Conservation (phyloP, 2,888 invertebrate genomes). For the Torymus tubicola region DNA sequence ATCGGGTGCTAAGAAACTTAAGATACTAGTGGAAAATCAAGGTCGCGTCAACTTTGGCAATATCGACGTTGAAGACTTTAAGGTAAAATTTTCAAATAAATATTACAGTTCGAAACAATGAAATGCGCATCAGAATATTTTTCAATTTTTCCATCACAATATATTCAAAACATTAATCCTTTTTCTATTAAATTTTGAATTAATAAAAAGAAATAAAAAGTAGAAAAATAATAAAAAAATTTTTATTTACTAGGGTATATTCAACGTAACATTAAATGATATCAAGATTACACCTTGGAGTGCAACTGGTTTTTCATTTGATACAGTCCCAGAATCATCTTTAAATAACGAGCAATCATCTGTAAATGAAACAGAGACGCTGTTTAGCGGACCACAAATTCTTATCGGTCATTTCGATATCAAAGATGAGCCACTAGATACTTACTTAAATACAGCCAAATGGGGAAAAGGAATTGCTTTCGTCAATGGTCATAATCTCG, state of each 20-base stretch:
- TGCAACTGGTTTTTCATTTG: slow-evolving; percentile 62
- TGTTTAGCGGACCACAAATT: slow-evolving; percentile 67
- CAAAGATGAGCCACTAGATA: slow-evolving; percentile 80
- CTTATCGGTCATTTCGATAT: slow-evolving; percentile 70
- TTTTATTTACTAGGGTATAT: slow-evolving; percentile 59
- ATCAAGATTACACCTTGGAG: slow-evolving; percentile 59
- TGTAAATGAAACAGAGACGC: slow-evolving; percentile 49
- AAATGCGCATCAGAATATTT: no score
- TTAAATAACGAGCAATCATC: slow-evolving; percentile 9
- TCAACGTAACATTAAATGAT: slow-evolving; percentile 59
- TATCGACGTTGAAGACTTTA: slow-evolving; percentile 73
- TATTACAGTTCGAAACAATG: background rate
- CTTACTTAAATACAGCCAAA: slow-evolving; percentile 86
- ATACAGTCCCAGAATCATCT: slow-evolving; percentile 20
- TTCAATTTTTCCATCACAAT: background rate
- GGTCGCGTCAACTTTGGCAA: slow-evolving; percentile 86
- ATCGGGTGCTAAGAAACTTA: slow-evolving; percentile 65
- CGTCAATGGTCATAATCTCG: slow-evolving; percentile 91
- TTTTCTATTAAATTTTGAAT: background rate
- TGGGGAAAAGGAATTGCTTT: slow-evolving; percentile 93
- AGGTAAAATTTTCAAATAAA: slow-evolving; percentile 66
- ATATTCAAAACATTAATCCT: background rate
- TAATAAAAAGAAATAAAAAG: no score
- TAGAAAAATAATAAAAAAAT: background rate
- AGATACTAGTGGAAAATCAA: slow-evolving; percentile 84